phyloP scores from a whole-genome alignment of 2,113 vertebrate genomes.

The Coryphaenoides rupestris region DNA sequence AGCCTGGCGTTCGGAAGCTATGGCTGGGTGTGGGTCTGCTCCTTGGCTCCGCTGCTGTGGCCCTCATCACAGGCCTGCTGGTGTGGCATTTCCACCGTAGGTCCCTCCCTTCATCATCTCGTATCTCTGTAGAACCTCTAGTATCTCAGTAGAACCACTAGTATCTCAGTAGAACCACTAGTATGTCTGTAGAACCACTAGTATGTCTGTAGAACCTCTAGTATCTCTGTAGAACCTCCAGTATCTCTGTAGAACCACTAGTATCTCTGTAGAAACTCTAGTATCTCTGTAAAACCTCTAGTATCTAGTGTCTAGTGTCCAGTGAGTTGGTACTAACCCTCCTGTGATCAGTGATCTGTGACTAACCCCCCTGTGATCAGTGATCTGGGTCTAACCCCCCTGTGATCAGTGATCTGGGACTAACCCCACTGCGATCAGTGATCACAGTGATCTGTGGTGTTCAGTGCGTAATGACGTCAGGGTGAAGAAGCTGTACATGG shows the following conservation, averaged over 20 bases:
- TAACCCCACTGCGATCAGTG: too few species aligned
- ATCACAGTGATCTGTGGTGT: too few species aligned
- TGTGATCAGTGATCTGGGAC: not conserved
- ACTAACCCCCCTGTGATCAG: not conserved
- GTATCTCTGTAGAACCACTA: too few species aligned
- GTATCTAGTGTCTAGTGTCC: too few species aligned
- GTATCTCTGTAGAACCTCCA: too few species aligned
- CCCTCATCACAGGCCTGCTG: constrained; percentile 57
- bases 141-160: too few species aligned
- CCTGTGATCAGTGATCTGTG: not conserved
- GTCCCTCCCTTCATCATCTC: constrained; percentile 19
- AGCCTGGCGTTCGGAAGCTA: not conserved
- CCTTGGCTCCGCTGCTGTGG: not conserved
- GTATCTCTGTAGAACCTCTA: too few species aligned
- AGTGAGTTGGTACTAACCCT: not conserved
- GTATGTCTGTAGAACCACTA: too few species aligned
- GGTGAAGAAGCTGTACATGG: constrained; percentile 54
- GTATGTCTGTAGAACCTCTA: too few species aligned
- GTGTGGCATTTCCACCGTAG: constrained; percentile 72
- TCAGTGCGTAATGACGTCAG: constrained; percentile 10
- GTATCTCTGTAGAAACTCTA: too few species aligned
- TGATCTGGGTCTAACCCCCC: not conserved
- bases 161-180: too few species aligned
- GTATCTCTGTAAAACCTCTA: too few species aligned
- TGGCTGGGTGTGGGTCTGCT: constrained; percentile 26